Base-by-base conservation (phyloP, 1,140 invertebrate species). In the Anthonomus grandis region DNA sequence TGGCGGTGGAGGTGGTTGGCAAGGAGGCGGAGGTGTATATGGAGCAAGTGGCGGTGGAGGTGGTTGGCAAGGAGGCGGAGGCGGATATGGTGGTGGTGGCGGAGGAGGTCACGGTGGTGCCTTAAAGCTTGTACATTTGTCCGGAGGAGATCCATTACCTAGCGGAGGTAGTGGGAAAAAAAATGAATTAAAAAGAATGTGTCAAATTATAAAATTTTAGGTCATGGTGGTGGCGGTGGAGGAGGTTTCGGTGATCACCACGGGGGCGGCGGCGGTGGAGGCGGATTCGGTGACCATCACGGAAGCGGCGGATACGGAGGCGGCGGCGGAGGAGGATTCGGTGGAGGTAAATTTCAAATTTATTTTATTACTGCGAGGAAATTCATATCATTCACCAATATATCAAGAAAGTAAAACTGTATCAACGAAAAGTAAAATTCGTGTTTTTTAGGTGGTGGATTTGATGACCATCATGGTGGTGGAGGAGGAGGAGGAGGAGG, bases 41-140 rank as follows among this genome's bases (percentile, higher is more conserved):
- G 60, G 62, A 27, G 60, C 48, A 12, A 47, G 54, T 5, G 48
- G 27, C 15, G 47, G 42, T 12, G 49, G 54, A 15, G 52, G 42
- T 10, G 6, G 6, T 31, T 31, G 6, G n/a, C 27, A 8, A n/a
- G 52, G 52, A 23, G 51, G 57, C 21, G 60, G 57, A 8, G 6
- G n/a, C n/a, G n/a, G 6, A 31, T n/a, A 8, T 31, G n/a, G 27
- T 10, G 62, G 59, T 13, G 55, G 51, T 36, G 45, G 45, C 38
- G 64, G 64, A 50, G 53, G 52, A 27, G 64, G 64, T 27, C 58
- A 52, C n/a, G 45, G n/a, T n/a, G n/a, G n/a, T n/a, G n/a, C n/a
- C 8, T 31, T 31, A 31, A 31, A 31, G n/a, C 8, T 39, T 45
- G 55, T 58, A 8, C 22, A 23, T 1, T 13, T 46, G 23, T 17